Evolutionary conservation across 64 coral and sea anemone genomes (phyloP), one percentile per base, ranked within the genome.

Genomic region (Astreopora myriophthalma): DNA sequence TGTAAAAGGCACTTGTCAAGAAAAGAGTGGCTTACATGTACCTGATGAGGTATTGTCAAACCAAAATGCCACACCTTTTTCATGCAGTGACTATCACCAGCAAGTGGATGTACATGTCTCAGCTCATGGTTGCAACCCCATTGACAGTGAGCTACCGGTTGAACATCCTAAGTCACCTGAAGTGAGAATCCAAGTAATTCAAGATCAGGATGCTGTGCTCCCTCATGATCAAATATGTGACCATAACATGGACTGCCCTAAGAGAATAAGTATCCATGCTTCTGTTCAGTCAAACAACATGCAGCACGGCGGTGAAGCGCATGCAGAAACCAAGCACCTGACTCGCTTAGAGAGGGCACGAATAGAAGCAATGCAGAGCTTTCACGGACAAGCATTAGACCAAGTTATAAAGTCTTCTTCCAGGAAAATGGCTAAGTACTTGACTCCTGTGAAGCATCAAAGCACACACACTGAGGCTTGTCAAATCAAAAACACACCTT

Each of bases 401-500:
- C 72, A 97, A 19, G 60, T 94, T 9, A 94, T 80, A 25, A 97
- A 91, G 76, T 48, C 69, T 17, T 97, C 95, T 35, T 90, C 87
- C 14, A 90, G 92, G 36, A 94, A 85, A 22, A 71, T 97, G 70
- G 95, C 95, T 16, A 97, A 93, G 31, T 93, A 97, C 85, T 48
- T 97, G 36, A 97, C 86, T 40, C 93, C 92, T 24, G 71, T 74
- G 12, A 89, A 89, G 57, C 77, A 33, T 33, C 42, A 73, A 64
- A 76, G 75, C 9, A 94, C 92, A 16, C 74, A 94, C 32, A 93
- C 85, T 24, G 86, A 87, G 22, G 14, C 8, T 1, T 23, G 78
- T 5, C 38, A 60, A 20, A 88, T 75, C 34, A 82, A 30, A 23
- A 93, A 76, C 1, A 88, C 92, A 0, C 85, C 92, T 9, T 81